phyloP scores from a whole-genome alignment of 2,113 vertebrate genomes.

The Datnioides undecimradiatus region DNA sequence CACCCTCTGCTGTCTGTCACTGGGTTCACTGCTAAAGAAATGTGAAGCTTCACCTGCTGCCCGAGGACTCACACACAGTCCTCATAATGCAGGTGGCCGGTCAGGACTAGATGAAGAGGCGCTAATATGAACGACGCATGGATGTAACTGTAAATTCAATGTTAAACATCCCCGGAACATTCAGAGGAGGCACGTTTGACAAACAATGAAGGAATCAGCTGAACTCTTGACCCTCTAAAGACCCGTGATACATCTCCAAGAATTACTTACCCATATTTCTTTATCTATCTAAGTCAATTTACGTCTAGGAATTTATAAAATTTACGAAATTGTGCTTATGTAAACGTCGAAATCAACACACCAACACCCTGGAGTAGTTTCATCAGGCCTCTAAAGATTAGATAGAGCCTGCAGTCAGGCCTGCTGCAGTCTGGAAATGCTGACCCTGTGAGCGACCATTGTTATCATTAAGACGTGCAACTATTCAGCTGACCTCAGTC shows the following conservation, averaged over 20 bases:
- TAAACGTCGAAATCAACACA: constrained; percentile 36
- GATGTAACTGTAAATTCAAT: background rate
- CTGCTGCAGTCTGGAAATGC: constrained; percentile 43
- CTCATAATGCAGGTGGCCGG: constrained; percentile 6
- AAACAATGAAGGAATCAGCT: background rate
- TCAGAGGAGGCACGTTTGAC: background rate
- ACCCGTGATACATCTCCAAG: background rate
- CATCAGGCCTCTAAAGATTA: constrained; percentile 61
- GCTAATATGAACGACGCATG: background rate
- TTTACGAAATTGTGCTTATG: background rate
- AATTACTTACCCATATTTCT: background rate
- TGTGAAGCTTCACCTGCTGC: constrained; percentile 48
- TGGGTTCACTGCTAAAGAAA: constrained; percentile 36
- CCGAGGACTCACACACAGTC: constrained; percentile 44
- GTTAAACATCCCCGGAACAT: background rate
- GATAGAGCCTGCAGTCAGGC: constrained; percentile 35
- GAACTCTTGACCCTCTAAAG: constrained; percentile 45
- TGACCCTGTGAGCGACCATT: constrained; percentile 54
- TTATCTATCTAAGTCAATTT: background rate
- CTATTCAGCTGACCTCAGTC: constrained; percentile 72
- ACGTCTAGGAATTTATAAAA: constrained; percentile 4
- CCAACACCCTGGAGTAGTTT: constrained; percentile 24
- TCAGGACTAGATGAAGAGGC: background rate
- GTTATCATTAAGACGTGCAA: constrained; percentile 70
- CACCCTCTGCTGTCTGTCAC: constrained; percentile 35